Percentiles rank a stretch among this genome's conserved stretches.
Conservation (phyloP, 37 sponge, comb jelly and placozoan species). For the Theonella swinhoei region DNA sequence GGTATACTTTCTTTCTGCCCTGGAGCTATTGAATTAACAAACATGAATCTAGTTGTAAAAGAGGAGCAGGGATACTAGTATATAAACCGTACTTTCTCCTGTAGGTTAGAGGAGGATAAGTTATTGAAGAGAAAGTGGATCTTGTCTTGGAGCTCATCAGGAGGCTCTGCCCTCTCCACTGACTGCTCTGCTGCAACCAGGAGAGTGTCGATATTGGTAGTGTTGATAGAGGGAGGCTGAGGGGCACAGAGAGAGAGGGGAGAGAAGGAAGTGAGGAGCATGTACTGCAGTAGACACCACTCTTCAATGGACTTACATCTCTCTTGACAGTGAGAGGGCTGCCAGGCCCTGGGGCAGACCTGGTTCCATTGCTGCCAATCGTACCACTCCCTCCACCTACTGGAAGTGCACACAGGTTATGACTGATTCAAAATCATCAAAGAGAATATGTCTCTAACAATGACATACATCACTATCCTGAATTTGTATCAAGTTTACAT, state of each 20-base stretch:
- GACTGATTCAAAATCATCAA: too few species aligned
- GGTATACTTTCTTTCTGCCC: background rate
- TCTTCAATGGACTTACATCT: constrained; percentile 32
- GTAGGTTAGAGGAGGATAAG: constrained; percentile 83
- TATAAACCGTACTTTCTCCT: constrained; percentile 92
- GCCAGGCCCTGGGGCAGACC: constrained; percentile 3
- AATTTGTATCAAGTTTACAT: too few species aligned
- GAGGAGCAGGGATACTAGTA: too few species aligned
- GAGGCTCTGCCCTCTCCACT: constrained; percentile 59
- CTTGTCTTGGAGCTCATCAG: constrained; percentile 88
- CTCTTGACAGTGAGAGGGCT: constrained; percentile 24
- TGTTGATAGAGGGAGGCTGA: constrained; percentile 77
- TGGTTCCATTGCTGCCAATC: background rate
- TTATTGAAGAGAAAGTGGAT: constrained; percentile 98
- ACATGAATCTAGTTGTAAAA: too few species aligned
- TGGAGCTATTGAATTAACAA: too few species aligned
- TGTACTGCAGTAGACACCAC: background rate
- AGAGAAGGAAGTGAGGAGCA: background rate
- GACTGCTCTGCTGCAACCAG: constrained; percentile 84
- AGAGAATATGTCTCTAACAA: too few species aligned
- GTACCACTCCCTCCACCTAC: background rate
- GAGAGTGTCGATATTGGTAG: constrained; percentile 78
- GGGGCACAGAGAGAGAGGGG: background rate
- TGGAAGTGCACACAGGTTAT: background rate
- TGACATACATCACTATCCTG: too few species aligned